Evolutionary conservation across 23 tunicate species (phyloP), one percentile per base, ranked within the genome.

Genomic region (Halocynthia roretzi): DNA sequence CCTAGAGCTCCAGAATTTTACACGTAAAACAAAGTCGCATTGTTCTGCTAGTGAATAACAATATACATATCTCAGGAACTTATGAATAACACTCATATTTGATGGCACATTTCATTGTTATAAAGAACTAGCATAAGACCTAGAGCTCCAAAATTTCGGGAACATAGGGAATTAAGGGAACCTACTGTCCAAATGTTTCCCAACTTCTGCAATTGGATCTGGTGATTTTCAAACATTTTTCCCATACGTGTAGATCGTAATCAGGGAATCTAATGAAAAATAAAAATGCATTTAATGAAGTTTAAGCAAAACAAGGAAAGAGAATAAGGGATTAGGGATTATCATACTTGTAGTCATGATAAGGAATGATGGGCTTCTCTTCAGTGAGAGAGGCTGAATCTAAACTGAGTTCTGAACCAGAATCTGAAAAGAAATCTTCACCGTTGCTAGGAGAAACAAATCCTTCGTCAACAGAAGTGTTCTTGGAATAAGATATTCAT

Each of bases 181-280:
- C 85, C 60, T 69, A 86, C 85, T 17, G 22, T 5, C 85, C 85
- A 75, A 83, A 56, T 5, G 82, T 88, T 74, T 88, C 95, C 95
- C 95, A 88, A n/a, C 82, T 79, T 12, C 84, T n/a, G 65, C 83
- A 76, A 12, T 77, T 52, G 48, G 63, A 23, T 10, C 52, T 19
- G 48, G 69, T 68, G 9, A 63, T 51, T 7, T 71, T 75, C 82
- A 76, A 62, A 31, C 76, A 53, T 9, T 83, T 58, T 57, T 62
- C 53, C 94, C 95, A 88, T 22, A 76, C 73, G 19, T 49, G 10
- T 48, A 87, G 11, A 53, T 87, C 83, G 56, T 82, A 82, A 12
- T 51, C 15, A n/a, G 94, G 94, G 8, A 18, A 50, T 72, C 86
- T 87, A 23, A 71, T 5, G 44, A 61, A 71, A 20, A 54, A 20